Evolutionary conservation across 1,140 invertebrate species (phyloP), one percentile per base, ranked within the genome.

Genomic region (Heliconius himera): DNA sequence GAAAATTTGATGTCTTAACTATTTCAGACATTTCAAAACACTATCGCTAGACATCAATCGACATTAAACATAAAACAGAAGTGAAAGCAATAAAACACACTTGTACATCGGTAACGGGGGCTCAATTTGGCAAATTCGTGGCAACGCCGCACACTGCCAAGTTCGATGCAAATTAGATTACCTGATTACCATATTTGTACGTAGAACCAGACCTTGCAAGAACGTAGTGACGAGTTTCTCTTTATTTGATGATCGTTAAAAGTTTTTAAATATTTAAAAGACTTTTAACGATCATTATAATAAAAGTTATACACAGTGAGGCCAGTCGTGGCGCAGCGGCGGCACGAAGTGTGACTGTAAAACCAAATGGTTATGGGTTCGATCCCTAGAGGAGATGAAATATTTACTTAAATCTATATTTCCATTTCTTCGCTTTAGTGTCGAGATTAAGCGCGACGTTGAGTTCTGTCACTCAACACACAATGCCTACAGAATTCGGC

Each of bases 141-240:
- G 54, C 74, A 76, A 76, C 60, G 38, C 54, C 56, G 74, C 56
- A 26, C 26, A 11, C 33, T 76, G 74, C 74, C 74, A 76, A 76
- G 74, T 76, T 66, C 54, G 74, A 76, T 76, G 74, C 74, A 76
- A 76, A 76, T 76, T 60, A 41, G 74, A 76, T 76, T 46, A 60
- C 74, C 74, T 56, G 54, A 76, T 76, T 76, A 76, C 74, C 74
- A 76, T 76, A 76, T 51, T 51, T 20, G 49, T 51, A 51, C 49
- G 18, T 51, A 26, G 26, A 26, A 51, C 49, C 56, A 29, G 74
- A 70, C 56, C 56, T 70, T 3, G 8, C 9, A 22, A 56, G 54
- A 1, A 9, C n/a, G 54, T 56, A 56, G 54, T 56, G 54, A 56
- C n/a, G 54, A 56, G 54, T 56, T 56, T 56, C 54, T 56, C 54